Conservation (phyloP, 2,113 vertebrate genomes). For the Pandion haliaetus region DNA sequence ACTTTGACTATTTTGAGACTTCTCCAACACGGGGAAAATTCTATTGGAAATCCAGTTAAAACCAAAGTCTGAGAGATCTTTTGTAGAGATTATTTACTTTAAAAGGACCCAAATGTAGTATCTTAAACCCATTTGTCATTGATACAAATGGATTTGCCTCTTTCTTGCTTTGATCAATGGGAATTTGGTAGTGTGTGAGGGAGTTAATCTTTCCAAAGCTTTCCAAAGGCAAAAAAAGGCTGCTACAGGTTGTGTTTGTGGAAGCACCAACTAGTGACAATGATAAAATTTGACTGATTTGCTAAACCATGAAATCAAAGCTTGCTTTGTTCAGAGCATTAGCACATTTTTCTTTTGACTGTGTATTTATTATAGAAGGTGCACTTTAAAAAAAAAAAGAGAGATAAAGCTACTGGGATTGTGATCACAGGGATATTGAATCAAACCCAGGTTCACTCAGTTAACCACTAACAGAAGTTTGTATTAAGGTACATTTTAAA, state of each 20-base stretch:
- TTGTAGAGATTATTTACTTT: not conserved
- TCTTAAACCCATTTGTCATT: slow-evolving; percentile 16
- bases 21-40: not conserved
- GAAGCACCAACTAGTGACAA: not conserved
- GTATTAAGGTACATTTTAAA: not conserved
- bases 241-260: not conserved
- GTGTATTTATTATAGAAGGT: not conserved
- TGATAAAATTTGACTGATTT: slow-evolving; percentile 46
- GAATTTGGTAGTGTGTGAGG: slow-evolving; percentile 1
- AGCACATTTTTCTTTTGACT: slow-evolving; percentile 24
- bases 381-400: not conserved
- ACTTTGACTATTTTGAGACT: not conserved
- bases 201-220: slow-evolving; percentile 9
- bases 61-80: not conserved
- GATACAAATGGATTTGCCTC: slow-evolving; percentile 21
- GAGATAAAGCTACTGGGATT: not conserved
- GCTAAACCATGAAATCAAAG: slow-evolving; percentile 53
- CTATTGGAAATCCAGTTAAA: not conserved
- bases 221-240: not conserved
- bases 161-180: slow-evolving; percentile 43
- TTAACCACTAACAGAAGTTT: not conserved
- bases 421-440: not conserved
- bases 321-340: slow-evolving; percentile 32
- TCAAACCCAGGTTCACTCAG: not conserved
- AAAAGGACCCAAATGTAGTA: not conserved